Conservation (phyloP, 2,888 invertebrate species). For the Sabellastarte sp. region DNA sequence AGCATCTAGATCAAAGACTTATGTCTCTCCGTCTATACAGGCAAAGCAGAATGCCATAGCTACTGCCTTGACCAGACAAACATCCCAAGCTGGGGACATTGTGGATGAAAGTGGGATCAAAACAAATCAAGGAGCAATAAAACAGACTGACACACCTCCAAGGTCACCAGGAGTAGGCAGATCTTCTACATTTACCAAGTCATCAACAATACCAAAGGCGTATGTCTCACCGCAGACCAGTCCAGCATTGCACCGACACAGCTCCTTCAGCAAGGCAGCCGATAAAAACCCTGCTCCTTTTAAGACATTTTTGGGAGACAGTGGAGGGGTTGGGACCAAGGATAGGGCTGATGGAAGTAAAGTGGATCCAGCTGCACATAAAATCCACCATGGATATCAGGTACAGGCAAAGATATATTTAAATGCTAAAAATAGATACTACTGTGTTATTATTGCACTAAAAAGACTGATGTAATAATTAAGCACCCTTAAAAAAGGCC, state of each 20-base stretch:
- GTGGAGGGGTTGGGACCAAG: no score
- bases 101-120: neutral
- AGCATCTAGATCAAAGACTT: neutral
- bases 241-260: slow-evolving; percentile 13
- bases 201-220: neutral
- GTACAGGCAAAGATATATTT: no score
- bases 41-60: neutral
- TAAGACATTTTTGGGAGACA: slow-evolving; percentile 4
- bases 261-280: slow-evolving; percentile 9
- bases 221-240: slow-evolving; percentile 12
- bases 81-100: neutral
- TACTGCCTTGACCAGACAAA: neutral
- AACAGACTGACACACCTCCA: no score
- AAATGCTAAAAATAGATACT: no score
- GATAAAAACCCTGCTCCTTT: slow-evolving; percentile 3
- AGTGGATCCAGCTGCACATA: no score
- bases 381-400: no score
- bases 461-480: no score
- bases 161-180: neutral
- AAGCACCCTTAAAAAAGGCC: no score
- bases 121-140: neutral
- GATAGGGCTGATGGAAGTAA: no score
- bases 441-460: no score
- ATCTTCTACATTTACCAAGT: neutral
- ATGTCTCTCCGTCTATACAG: neutral